Evolutionary conservation across 1,140 invertebrate species (phyloP), one percentile per base, ranked within the genome.

Genomic region (Andrena cerasifolii): DNA sequence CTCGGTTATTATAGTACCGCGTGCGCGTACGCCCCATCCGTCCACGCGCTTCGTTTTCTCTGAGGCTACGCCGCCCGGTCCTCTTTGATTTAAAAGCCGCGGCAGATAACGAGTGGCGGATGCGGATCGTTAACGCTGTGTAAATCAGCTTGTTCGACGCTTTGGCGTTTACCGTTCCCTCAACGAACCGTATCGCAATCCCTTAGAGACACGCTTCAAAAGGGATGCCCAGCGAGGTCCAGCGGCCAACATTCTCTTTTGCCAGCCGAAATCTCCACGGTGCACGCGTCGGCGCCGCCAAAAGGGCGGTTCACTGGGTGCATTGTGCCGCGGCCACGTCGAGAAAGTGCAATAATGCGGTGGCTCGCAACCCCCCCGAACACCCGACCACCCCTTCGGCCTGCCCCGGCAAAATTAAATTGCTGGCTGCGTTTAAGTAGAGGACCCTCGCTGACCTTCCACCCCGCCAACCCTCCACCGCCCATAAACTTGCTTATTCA

Each of bases 381-480:
- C 21, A n/a, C 51, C 49, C 53, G 18, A 18, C 33, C 40, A 18
- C 16, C 2, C 49, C 7, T 31, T 28, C 43, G 14, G 0, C 5
- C 28, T 21, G 6, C 33, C 26, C 16, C 4, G 43, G 49, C n/a
- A 40, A 75, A 75, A 75, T 75, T 45, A 68, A 75, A 75, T 75
- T 75, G 62, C 51, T 58, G 40, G 72, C 40, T 47, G 40, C 40
- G 51, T 45, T 75, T 75, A 75, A 67, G 73, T 75, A 75, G 73
- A 49, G 14, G 14, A 14, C 51, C 36, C 7, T 31, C 26, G 56
- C 33, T 21, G 51, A 10, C n/a, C 8, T 16, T 14, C 21, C n/a
- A n/a, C 8, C 8, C 36, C 0, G 36, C 10, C 10, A 40, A 3
- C 10, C 36, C 4, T 40, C 10, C 36, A 40, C 4, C 36, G 36